Conservation (phyloP, 2,888 invertebrate species). For the Pammene aurita region DNA sequence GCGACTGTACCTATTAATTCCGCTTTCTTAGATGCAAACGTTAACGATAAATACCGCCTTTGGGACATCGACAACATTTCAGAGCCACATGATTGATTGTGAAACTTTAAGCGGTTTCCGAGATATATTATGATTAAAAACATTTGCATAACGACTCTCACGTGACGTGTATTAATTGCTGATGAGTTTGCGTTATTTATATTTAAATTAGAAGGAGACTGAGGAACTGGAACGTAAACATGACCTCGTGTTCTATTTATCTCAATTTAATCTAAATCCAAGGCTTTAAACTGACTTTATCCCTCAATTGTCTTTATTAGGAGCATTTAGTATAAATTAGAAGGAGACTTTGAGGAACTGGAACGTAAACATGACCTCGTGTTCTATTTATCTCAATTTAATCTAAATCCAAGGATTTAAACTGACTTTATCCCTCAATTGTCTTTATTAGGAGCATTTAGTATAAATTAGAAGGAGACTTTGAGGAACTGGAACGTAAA, state of each 20-base stretch:
- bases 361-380: constrained; percentile 5
- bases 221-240: constrained; percentile 15
- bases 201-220: neutral
- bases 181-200: neutral
- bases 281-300: neutral
- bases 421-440: neutral
- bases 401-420: no score
- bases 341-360: no score
- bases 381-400: no score
- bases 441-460: no score
- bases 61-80: neutral
- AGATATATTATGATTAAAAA: neutral
- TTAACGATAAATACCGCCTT: no score
- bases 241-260: neutral
- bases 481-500: no score
- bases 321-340: no score
- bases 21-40: no score
- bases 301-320: no score
- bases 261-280: neutral
- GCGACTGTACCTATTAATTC: no score
- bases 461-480: no score
- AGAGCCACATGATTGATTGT: constrained; percentile 25
- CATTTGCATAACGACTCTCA: constrained; percentile 19
- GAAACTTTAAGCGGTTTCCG: constrained; percentile 20
- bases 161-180: constrained; percentile 29